A percentile compares a stretch with the other conserved stretches of the same genome.
These are phyloP conservation scores for Trididemnum miniatum DNA, from an alignment of 23 tunicate genomes.

Conservation along the genomic window DNA sequence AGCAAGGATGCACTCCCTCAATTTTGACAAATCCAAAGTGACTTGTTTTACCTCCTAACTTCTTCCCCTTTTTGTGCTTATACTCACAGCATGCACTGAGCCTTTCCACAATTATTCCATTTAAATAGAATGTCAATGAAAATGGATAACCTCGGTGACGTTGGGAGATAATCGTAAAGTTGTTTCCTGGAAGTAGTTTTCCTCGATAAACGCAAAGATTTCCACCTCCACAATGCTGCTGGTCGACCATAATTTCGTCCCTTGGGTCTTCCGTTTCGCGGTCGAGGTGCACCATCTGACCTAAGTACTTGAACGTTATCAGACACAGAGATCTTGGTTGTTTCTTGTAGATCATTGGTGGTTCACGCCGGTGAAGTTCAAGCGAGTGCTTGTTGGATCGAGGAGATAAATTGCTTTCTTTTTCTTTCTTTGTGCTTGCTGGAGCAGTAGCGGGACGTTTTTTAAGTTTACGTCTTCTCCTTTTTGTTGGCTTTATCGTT, in stretches of 20 bases:
- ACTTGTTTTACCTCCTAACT: conserved; percentile 83
- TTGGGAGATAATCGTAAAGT: conserved; percentile 80
- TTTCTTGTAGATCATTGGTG: conserved; percentile 81
- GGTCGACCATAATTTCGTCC: conserved; percentile 84
- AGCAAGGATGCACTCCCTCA: conserved; percentile 95
- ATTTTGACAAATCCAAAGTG: conserved; percentile 79
- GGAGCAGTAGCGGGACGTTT: conserved; percentile 43
- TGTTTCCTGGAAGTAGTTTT: conserved; percentile 62
- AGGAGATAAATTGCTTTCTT: background rate
- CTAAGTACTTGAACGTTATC: conserved; percentile 88
- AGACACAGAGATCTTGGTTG: conserved; percentile 57
- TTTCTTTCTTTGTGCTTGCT: conserved; percentile 5
- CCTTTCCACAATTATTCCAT: conserved; percentile 87
- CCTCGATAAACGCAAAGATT: conserved; percentile 87
- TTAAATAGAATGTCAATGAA: conserved; percentile 86
- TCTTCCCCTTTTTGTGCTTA: conserved; percentile 73
- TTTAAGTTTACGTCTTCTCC: background rate
- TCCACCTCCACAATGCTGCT: conserved; percentile 99
- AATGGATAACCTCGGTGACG: conserved; percentile 95
- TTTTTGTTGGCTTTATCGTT: conserved; percentile 20
- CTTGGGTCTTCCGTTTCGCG: conserved; percentile 84
- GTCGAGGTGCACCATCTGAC: conserved; percentile 80
- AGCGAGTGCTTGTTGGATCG: conserved; percentile 48
- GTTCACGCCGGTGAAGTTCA: conserved; percentile 78
- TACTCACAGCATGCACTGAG: conserved; percentile 98